Conservation (phyloP, 2,113 vertebrate species). For the Camelus bactrianus region DNA sequence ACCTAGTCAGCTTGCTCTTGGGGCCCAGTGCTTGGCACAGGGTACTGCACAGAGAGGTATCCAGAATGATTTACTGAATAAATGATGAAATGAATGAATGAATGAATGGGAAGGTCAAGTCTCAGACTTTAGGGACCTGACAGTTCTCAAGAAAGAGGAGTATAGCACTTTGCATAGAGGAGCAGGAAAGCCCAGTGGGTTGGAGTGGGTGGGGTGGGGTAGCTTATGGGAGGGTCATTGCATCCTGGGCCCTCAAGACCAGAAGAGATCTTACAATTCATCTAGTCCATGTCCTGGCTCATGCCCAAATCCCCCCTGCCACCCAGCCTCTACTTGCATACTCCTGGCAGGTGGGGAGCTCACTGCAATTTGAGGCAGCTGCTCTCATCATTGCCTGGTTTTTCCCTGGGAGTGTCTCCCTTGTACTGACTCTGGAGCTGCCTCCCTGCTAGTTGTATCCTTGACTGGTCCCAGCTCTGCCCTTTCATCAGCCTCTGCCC, state of each 20-base stretch:
- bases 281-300: not conserved
- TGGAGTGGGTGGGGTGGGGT: accelerated
- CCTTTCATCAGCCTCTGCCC: not conserved
- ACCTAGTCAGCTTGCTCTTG: not conserved
- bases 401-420: not conserved
- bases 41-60: not conserved
- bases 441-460: not conserved
- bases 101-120: not conserved
- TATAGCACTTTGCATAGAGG: no score
- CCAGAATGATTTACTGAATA: not conserved
- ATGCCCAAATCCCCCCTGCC: not conserved
- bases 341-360: not conserved
- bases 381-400: not conserved
- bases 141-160: not conserved
- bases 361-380: not conserved
- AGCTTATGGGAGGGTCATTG: no score
- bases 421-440: not conserved
- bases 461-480: not conserved
- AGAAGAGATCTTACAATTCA: not conserved
- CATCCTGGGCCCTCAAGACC: not conserved
- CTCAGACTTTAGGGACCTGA: not conserved
- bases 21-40: not conserved
- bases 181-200: not conserved
- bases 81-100: not conserved
- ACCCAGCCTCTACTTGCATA: not conserved